phyloP scores from a whole-genome alignment of 1,140 invertebrate species.

The Myzus persicae region DNA sequence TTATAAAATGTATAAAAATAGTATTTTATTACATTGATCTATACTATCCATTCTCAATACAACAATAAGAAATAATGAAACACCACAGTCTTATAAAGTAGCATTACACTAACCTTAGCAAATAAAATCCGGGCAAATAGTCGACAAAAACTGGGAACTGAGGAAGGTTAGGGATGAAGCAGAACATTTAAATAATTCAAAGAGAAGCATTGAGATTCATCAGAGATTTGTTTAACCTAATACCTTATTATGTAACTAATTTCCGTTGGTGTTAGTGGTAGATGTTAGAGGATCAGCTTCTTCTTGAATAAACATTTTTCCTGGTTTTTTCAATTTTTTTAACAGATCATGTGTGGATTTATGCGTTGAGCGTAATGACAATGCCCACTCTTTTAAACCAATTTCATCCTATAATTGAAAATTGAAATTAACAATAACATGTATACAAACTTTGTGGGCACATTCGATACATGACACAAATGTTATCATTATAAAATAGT shows the following conservation, averaged over 20 bases:
- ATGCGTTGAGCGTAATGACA: conserved; percentile 87
- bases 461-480: neutral
- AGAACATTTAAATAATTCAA: neutral
- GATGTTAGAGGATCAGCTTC: conserved; percentile 47
- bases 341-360: conserved; percentile 91
- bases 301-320: conserved; percentile 57
- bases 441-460: neutral
- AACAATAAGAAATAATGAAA: conserved; percentile 48
- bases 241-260: conserved; percentile 52
- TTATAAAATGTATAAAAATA: conserved; percentile 59
- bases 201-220: conserved; percentile 44
- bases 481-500: neutral
- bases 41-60: conserved; percentile 38
- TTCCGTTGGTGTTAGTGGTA: conserved; percentile 52
- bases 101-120: conserved; percentile 38
- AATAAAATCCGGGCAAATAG: neutral
- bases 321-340: conserved; percentile 68
- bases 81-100: conserved; percentile 54
- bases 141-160: neutral
- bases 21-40: conserved; percentile 51
- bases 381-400: conserved; percentile 93
- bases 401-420: conserved; percentile 83
- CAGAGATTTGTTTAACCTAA: conserved; percentile 37
- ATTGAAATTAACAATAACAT: neutral
- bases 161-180: conserved; percentile 4